These are phyloP conservation scores for Scelioninae gen. 2 DNA, from an alignment of 2,888 invertebrate genomes.

Conservation along the genomic window DNA sequence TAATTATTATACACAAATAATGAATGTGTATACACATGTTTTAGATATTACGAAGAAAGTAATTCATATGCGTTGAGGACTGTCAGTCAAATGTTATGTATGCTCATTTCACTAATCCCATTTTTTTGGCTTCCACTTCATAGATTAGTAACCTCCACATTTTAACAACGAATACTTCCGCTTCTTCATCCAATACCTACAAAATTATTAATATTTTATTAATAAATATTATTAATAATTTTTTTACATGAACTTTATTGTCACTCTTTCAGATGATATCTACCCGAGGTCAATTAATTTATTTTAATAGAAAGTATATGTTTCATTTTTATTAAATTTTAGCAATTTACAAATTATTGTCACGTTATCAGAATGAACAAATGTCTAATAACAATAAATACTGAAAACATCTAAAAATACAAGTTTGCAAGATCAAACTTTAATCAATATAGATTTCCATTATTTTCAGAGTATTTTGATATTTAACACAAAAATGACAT, in stretches of 20 bases:
- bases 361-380: no score
- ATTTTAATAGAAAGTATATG: no score
- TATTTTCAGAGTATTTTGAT: no score
- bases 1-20: conserved; percentile 59
- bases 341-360: no score
- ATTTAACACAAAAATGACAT: no score
- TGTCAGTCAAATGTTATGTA: conserved; percentile 63
- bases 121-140: conserved; percentile 98
- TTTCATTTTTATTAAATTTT: neutral
- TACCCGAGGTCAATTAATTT: no score
- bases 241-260: no score
- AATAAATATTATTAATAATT: neutral
- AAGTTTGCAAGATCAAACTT: no score
- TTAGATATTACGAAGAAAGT: conserved; percentile 68
- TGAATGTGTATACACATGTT: conserved; percentile 63
- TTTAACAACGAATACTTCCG: conserved; percentile 99
- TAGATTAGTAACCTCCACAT: conserved; percentile 99
- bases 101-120: conserved; percentile 87
- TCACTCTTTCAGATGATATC: no score
- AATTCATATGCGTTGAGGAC: conserved; percentile 68
- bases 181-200: conserved; percentile 99
- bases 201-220: neutral
- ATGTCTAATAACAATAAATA: no score
- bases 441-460: no score
- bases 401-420: no score